Evolutionary conservation across 2,113 vertebrate species (phyloP).

Genomic region (Balaeniceps rex): DNA sequence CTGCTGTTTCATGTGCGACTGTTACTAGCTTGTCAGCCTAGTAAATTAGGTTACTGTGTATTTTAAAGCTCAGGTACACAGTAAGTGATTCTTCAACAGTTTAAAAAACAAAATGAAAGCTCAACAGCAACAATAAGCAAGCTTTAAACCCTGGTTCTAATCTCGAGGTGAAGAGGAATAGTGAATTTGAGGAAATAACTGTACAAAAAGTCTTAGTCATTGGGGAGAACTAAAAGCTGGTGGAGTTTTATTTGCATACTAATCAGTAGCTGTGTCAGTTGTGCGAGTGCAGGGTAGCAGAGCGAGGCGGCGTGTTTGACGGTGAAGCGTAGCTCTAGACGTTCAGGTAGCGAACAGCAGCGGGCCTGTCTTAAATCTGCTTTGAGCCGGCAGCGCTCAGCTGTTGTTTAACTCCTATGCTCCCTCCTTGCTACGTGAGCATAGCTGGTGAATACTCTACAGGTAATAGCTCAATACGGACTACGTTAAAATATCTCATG

Average conservation of each 20-base stretch:
- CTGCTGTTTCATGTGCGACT: neutral
- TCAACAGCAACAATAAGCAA: neutral
- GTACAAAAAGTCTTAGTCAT: neutral
- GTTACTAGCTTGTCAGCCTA: neutral
- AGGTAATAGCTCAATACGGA: neutral
- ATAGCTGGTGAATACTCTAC: neutral
- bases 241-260: neutral
- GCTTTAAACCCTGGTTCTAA: neutral
- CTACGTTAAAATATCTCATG: neutral
- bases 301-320: neutral
- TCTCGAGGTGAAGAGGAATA: neutral
- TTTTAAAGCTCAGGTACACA: neutral
- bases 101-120: neutral
- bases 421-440: fast-evolving
- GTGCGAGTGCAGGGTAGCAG: neutral
- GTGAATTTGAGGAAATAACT: neutral
- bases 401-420: neutral
- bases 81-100: neutral
- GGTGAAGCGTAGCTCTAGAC: fast-evolving
- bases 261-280: neutral
- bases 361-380: neutral
- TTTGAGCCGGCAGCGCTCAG: neutral
- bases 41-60: neutral
- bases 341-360: neutral
- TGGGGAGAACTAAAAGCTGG: neutral